phyloP scores from a whole-genome alignment of 2,113 vertebrate species.

The Psilopsiagon aymara region DNA sequence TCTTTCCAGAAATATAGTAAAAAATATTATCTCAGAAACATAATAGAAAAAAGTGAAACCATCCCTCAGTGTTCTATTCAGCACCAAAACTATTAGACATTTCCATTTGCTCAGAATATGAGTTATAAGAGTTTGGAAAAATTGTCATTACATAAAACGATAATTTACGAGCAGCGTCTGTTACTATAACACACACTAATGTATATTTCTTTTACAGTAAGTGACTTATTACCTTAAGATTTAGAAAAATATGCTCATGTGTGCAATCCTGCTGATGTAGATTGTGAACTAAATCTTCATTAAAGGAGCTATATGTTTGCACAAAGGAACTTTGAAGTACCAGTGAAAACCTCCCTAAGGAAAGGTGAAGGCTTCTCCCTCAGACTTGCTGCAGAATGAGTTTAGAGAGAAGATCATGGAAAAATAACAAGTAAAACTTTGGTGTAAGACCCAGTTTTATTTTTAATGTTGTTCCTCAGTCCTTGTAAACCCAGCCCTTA shows the following conservation, averaged over 20 bases:
- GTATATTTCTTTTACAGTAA: background rate
- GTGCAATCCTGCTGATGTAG: background rate
- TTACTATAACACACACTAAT: background rate
- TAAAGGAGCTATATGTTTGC: background rate
- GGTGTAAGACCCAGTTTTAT: background rate
- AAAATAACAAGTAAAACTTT: background rate
- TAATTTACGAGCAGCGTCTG: background rate
- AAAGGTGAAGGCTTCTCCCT: background rate
- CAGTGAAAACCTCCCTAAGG: background rate
- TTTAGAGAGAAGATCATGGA: background rate
- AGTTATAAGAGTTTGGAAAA: background rate
- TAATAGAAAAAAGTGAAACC: background rate
- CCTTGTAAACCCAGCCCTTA: background rate
- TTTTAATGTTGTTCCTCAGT: background rate
- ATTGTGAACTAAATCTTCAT: background rate
- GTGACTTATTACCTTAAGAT: background rate
- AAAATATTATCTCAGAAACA: background rate
- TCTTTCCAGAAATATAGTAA: background rate
- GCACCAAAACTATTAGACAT: background rate
- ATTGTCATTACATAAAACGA: background rate
- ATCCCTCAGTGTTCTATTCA: background rate
- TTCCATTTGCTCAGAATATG: background rate
- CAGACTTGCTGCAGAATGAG: background rate
- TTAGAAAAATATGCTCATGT: background rate
- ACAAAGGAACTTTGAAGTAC: background rate